A percentile compares a stretch with the other conserved stretches of the same genome.
These are phyloP conservation scores for Strigamia transsilvanica DNA, from an alignment of 2,888 invertebrate genomes.

Conservation along the genomic window DNA sequence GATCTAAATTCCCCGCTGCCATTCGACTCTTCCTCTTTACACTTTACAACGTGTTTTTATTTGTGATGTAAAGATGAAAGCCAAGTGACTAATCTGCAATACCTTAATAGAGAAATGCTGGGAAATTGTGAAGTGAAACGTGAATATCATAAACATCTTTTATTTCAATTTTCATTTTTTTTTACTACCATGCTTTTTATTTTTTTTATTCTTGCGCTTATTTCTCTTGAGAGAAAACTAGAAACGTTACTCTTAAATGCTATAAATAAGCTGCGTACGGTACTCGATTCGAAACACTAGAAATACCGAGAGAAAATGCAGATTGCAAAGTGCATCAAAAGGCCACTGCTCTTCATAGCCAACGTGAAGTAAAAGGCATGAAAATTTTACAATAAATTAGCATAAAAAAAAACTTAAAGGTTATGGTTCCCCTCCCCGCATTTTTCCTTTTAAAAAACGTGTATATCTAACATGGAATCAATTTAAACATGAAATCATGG, in stretches of 20 bases:
- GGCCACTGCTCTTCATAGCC: conserved; percentile 7
- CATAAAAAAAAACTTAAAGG: background rate
- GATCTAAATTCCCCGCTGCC: background rate
- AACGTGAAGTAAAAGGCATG: background rate
- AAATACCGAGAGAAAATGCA: conserved; percentile 26
- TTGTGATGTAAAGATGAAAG: background rate
- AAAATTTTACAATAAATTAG: conserved; percentile 12
- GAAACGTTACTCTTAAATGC: background rate
- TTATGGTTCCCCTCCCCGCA: too few relatives aligned
- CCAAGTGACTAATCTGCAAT: conserved; percentile 2
- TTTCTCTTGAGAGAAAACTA: conserved; percentile 28
- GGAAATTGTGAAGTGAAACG: background rate
- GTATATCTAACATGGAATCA: too few relatives aligned
- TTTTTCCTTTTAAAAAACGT: too few relatives aligned
- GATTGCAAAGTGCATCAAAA: conserved; percentile 39
- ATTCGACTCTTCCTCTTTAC: conserved; percentile 5
- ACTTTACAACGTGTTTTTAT: background rate
- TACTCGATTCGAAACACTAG: background rate
- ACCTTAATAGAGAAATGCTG: background rate
- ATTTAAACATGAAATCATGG: too few relatives aligned
- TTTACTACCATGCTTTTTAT: background rate
- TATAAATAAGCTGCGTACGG: background rate
- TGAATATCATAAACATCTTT: conserved; percentile 35
- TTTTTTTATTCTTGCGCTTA: background rate
- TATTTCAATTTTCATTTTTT: conserved; percentile 14